phyloP scores from a whole-genome alignment of 2,113 vertebrate species.

The Cryptomyrus ogoouensis region DNA sequence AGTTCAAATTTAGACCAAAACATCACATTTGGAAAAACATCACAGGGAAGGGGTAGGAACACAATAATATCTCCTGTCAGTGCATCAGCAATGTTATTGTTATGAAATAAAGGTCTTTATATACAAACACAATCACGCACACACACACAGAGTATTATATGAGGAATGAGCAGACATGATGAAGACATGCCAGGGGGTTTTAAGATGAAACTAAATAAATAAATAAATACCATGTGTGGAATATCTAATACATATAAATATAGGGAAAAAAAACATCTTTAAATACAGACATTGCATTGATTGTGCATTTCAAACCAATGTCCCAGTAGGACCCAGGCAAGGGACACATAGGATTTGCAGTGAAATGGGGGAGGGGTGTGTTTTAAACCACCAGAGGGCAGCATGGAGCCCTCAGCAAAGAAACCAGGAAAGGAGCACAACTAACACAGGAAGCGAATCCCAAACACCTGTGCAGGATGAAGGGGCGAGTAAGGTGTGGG shows the following conservation, averaged over 20 bases:
- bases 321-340: slow-evolving; percentile 56
- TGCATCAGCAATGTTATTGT: slow-evolving; percentile 58
- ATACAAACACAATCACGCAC: slow-evolving; percentile 63
- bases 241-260: slow-evolving; percentile 81
- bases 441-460: slow-evolving; percentile 27
- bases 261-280: background rate
- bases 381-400: background rate
- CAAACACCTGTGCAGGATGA: slow-evolving; percentile 71
- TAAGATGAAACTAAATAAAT: slow-evolving; percentile 76
- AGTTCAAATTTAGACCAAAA: background rate
- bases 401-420: slow-evolving; percentile 48
- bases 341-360: slow-evolving; percentile 58
- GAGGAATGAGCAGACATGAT: background rate
- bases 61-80: slow-evolving; percentile 60
- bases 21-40: background rate
- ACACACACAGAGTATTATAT: slow-evolving; percentile 30
- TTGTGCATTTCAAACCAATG: slow-evolving; percentile 82
- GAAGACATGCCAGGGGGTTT: slow-evolving; percentile 25
- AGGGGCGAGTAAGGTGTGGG: slow-evolving; percentile 69
- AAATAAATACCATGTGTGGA: slow-evolving; percentile 87
- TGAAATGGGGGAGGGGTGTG: slow-evolving; percentile 52
- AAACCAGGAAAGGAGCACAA: slow-evolving; percentile 64
- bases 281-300: slow-evolving; percentile 84
- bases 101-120: slow-evolving; percentile 26
- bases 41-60: no score